Conservation (phyloP, 23 tunicate species). For the Ciona savignyi region DNA sequence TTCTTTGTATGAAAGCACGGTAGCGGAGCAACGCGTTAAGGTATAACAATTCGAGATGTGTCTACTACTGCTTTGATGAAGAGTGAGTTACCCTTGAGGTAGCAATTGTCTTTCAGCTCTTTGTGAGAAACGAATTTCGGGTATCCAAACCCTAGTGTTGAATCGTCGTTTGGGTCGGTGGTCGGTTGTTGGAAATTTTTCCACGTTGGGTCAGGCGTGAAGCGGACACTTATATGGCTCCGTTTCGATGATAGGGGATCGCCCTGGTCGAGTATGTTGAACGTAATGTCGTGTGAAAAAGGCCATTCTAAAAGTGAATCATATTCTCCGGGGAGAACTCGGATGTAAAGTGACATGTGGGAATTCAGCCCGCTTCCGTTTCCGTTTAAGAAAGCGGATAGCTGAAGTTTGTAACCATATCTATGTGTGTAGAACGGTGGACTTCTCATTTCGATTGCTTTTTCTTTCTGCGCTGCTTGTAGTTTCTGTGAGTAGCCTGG, state of each 20-base stretch:
- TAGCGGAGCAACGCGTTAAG: neutral
- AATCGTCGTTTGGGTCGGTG: conserved; percentile 41
- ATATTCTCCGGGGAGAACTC: conserved; percentile 85
- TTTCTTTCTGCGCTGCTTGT: conserved; percentile 79
- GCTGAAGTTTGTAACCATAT: conserved; percentile 75
- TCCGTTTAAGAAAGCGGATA: conserved; percentile 84
- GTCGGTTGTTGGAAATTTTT: conserved; percentile 83
- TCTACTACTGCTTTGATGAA: conserved; percentile 84
- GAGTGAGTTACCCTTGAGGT: conserved; percentile 60
- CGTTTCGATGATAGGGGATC: conserved; percentile 89
- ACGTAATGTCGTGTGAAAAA: conserved; percentile 85
- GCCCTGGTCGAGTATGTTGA: conserved; percentile 77
- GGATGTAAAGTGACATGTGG: conserved; percentile 81
- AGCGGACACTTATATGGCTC: conserved; percentile 74
- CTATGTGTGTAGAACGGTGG: conserved; percentile 86
- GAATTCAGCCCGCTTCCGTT: conserved; percentile 85
- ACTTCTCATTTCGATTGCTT: conserved; percentile 57
- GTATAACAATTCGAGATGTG: conserved; percentile 81
- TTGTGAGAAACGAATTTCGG: conserved; percentile 91
- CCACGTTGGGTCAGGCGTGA: conserved; percentile 93
- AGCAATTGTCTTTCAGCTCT: conserved; percentile 88
- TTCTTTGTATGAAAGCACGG: no score
- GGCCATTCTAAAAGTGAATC: conserved; percentile 90
- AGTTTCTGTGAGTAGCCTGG: conserved; percentile 45
- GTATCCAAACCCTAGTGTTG: conserved; percentile 84